Percentiles rank a stretch among this genome's conserved stretches.
These are phyloP conservation scores for Melanotaenia boesemani DNA, from an alignment of 2,797 vertebrate species.

Conservation along the genomic window DNA sequence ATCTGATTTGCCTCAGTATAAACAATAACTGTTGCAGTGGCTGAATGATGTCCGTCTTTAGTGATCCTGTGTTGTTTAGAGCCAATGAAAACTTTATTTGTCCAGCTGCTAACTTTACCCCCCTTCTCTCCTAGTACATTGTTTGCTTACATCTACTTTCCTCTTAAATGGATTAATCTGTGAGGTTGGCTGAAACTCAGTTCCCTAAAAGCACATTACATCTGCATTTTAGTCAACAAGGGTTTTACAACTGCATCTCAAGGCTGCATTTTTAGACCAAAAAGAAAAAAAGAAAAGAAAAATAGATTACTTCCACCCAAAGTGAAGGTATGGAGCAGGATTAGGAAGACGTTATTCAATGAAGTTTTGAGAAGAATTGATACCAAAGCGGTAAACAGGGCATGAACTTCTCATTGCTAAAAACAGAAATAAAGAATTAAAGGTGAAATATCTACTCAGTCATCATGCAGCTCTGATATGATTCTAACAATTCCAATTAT, in stretches of 20 bases:
- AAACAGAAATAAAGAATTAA: background rate
- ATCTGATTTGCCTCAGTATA: slow-evolving; percentile 52
- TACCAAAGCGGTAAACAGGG: background rate
- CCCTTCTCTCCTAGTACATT: background rate
- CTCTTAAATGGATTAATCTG: background rate
- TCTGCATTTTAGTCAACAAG: background rate
- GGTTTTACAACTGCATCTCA: background rate
- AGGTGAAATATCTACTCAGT: background rate
- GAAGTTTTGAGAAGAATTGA: slow-evolving; percentile 44
- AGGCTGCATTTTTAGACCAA: background rate
- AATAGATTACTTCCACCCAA: background rate
- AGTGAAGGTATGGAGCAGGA: slow-evolving; percentile 2
- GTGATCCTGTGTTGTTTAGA: slow-evolving; percentile 48
- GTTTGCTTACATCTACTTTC: slow-evolving; percentile 7
- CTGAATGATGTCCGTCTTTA: slow-evolving; percentile 48
- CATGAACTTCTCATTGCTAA: background rate
- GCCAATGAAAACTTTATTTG: slow-evolving; percentile 49
- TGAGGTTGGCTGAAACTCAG: background rate
- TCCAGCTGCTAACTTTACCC: slow-evolving; percentile 13
- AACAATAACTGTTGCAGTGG: slow-evolving; percentile 41
- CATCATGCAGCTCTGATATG: slow-evolving; percentile 32
- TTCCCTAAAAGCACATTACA: background rate
- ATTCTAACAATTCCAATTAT: slow-evolving; percentile 45
- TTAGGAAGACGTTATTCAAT: slow-evolving; percentile 16
- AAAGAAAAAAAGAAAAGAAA: background rate